phyloP scores from a whole-genome alignment of 2,113 vertebrate genomes.

The Pteropus alecto region DNA sequence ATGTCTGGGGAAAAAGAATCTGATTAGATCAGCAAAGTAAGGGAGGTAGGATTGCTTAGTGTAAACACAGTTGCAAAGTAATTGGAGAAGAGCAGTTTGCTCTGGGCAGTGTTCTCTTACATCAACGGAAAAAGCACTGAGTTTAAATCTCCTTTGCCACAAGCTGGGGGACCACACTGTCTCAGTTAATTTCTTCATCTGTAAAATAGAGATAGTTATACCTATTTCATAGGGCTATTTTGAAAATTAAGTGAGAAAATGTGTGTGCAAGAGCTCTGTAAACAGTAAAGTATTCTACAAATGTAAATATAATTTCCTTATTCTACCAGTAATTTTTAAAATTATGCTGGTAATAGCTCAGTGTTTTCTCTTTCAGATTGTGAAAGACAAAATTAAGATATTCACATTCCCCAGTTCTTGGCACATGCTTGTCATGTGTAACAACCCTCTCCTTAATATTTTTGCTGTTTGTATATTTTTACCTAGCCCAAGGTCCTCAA shows the following conservation, averaged over 20 bases:
- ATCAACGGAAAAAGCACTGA: background rate
- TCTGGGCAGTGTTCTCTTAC: background rate
- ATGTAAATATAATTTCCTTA: background rate
- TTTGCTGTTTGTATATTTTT: background rate
- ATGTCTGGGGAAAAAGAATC: background rate
- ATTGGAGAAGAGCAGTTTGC: background rate
- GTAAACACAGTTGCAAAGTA: background rate
- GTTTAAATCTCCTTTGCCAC: background rate
- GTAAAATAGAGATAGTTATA: background rate
- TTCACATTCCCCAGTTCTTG: background rate
- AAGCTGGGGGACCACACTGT: background rate
- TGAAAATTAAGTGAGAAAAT: background rate
- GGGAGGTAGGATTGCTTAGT: too few species aligned
- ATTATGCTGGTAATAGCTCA: background rate
- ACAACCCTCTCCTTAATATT: background rate
- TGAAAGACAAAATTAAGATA: background rate
- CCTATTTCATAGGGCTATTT: background rate
- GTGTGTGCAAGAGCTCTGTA: background rate
- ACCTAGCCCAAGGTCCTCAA: background rate
- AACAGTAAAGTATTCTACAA: background rate
- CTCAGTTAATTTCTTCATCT: background rate
- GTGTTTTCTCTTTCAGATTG: background rate
- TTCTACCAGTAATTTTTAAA: background rate
- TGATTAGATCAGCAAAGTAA: background rate
- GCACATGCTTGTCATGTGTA: background rate